Percentiles rank a stretch among this genome's conserved stretches.
Evolutionary conservation across 2,797 vertebrate genomes (phyloP).

Genomic region (Telmatherina bonti): DNA sequence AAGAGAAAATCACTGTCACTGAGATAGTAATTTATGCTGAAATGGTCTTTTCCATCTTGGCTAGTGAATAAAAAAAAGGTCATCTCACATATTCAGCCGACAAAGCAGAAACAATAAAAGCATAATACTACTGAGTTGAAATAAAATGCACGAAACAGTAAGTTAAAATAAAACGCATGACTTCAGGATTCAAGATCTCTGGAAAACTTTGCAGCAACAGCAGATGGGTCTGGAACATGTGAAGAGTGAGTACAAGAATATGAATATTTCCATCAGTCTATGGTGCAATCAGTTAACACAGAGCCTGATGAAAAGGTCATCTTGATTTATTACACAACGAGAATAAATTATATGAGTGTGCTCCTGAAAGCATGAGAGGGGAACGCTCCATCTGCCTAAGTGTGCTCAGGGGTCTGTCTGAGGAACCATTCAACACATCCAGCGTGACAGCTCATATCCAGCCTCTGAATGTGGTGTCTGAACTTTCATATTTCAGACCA

Average conservation of each 20-base stretch:
- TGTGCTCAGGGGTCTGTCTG: slow-evolving; percentile 51
- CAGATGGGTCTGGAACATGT: background rate
- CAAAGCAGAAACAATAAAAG: slow-evolving; percentile 26
- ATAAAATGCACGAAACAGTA: background rate
- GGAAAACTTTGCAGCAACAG: background rate
- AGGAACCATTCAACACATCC: slow-evolving; percentile 53
- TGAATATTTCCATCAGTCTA: background rate
- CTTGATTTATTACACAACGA: slow-evolving; percentile 35
- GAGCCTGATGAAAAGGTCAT: slow-evolving; percentile 30
- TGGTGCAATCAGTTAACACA: slow-evolving; percentile 6
- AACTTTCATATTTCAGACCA: slow-evolving; percentile 60
- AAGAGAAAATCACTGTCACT: slow-evolving; percentile 34
- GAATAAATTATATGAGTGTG: slow-evolving; percentile 23
- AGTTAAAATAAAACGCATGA: background rate
- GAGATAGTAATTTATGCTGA: slow-evolving; percentile 43
- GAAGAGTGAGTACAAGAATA: background rate
- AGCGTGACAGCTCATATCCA: slow-evolving; percentile 68
- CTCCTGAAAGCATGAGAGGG: slow-evolving; percentile 50
- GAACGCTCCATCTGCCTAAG: slow-evolving; percentile 40
- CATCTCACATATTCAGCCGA: slow-evolving; percentile 37
- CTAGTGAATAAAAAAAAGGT: slow-evolving; percentile 44
- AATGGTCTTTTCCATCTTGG: slow-evolving; percentile 37
- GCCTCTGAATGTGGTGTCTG: slow-evolving; percentile 37
- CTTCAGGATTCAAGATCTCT: slow-evolving; percentile 14
- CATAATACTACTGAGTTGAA: slow-evolving; percentile 9